Conservation (phyloP, 2,797 vertebrate species). For the Erethizon dorsatum region DNA sequence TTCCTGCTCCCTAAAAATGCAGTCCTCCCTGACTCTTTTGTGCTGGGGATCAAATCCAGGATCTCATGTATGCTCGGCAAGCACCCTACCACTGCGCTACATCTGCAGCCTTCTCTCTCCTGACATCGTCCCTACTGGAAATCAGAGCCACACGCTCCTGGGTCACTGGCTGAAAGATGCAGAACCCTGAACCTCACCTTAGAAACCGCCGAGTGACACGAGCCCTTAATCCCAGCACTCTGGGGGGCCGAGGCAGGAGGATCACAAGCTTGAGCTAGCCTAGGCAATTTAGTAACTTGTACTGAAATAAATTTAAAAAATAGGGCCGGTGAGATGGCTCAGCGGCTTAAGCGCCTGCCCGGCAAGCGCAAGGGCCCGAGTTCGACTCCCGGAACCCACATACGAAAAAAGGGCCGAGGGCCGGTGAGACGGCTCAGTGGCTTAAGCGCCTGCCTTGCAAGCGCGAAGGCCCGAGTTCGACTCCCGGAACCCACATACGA, state of each 20-base stretch:
- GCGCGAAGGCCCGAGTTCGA: too few species aligned
- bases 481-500: too few species aligned
- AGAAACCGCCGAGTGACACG: neutral
- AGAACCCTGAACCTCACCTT: neutral
- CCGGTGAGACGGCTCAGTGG: neutral
- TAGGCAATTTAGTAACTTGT: neutral
- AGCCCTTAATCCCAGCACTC: neutral
- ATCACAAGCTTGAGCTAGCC: neutral
- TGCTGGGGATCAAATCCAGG: neutral
- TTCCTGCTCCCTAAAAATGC: neutral
- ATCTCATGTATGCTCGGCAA: too few species aligned
- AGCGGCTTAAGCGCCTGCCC: too few species aligned
- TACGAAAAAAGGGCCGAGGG: neutral
- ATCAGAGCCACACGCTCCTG: neutral
- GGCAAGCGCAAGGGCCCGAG: too few species aligned
- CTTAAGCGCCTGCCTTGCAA: too few species aligned
- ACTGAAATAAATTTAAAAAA: neutral
- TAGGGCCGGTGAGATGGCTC: neutral
- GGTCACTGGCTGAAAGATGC: neutral
- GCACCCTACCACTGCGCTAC: neutral
- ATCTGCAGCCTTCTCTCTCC: neutral
- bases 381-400: too few species aligned
- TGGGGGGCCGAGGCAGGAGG: neutral
- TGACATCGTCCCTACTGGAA: neutral
- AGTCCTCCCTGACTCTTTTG: neutral